These are phyloP conservation scores for Ectemnius cavifrons DNA, from an alignment of 2,888 invertebrate species.

Conservation along the genomic window DNA sequence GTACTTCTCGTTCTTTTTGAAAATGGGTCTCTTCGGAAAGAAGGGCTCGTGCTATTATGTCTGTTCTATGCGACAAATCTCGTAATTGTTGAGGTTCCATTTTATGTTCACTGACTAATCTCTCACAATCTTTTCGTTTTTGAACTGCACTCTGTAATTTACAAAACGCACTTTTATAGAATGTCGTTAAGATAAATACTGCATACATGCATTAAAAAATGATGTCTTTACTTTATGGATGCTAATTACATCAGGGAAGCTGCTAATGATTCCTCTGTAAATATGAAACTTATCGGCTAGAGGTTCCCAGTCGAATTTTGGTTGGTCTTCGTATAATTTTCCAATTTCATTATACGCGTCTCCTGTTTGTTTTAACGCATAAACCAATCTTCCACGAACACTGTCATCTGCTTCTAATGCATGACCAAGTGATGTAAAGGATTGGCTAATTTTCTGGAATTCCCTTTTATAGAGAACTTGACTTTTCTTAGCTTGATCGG, in stretches of 20 bases:
- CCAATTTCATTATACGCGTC: constrained; percentile 94
- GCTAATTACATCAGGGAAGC: constrained; percentile 93
- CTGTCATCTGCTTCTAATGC: constrained; percentile 90
- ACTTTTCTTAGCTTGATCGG: constrained; percentile 93
- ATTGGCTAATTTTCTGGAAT: constrained; percentile 92
- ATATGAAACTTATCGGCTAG: constrained; percentile 94
- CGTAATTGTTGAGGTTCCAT: constrained; percentile 89
- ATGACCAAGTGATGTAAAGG: constrained; percentile 90
- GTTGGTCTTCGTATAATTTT: constrained; percentile 92
- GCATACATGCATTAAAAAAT: neutral
- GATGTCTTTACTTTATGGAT: constrained; percentile 86
- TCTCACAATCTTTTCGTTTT: constrained; percentile 93
- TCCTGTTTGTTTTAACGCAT: constrained; percentile 91
- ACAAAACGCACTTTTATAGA: constrained; percentile 13
- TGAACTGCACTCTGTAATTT: constrained; percentile 84
- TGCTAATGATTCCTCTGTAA: constrained; percentile 94
- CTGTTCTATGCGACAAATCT: constrained; percentile 90
- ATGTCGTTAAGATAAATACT: neutral
- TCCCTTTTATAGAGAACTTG: constrained; percentile 93
- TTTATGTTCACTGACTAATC: constrained; percentile 88
- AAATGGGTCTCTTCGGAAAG: constrained; percentile 97
- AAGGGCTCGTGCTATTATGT: constrained; percentile 94
- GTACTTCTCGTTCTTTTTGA: constrained; percentile 90
- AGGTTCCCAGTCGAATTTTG: constrained; percentile 93
- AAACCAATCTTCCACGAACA: constrained; percentile 82